Evolutionary conservation across 2,797 vertebrate species (phyloP).

Genomic region (Vireo griseus): DNA sequence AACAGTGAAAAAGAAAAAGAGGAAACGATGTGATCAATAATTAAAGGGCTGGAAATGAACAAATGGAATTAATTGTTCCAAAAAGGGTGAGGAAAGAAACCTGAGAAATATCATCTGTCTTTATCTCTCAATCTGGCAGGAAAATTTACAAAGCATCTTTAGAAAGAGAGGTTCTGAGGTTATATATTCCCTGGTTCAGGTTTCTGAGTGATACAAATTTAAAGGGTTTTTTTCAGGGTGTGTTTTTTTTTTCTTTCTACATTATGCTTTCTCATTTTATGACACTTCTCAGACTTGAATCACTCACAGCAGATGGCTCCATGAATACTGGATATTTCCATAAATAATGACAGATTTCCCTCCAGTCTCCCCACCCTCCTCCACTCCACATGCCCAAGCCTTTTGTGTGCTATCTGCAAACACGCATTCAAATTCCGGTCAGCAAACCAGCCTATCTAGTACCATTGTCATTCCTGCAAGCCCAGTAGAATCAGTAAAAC

Average conservation of each 20-base stretch:
- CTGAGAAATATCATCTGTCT: constrained; percentile 45
- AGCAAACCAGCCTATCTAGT: constrained; percentile 43
- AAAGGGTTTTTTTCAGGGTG: neutral
- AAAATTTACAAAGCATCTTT: constrained; percentile 20
- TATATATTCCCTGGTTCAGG: neutral
- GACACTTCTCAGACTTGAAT: constrained; percentile 50
- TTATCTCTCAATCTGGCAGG: constrained; percentile 36
- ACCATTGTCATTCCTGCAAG: constrained; percentile 49
- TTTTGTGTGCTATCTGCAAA: constrained; percentile 50
- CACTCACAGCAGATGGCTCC: constrained; percentile 49
- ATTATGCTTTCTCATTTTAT: constrained; percentile 54
- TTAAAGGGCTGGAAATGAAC: constrained; percentile 39
- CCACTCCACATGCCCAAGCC: constrained; percentile 41
- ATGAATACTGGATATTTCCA: constrained; percentile 62
- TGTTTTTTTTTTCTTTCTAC: neutral
- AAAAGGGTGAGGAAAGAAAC: constrained; percentile 16
- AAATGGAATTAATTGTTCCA: constrained; percentile 52
- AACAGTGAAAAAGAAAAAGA: constrained; percentile 16
- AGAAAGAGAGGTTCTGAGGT: neutral
- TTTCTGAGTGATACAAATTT: constrained; percentile 16
- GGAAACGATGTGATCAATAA: constrained; percentile 25
- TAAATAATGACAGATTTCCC: constrained; percentile 63
- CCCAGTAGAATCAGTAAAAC: constrained; percentile 50
- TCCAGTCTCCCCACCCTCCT: constrained; percentile 48
- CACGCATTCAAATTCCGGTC: constrained; percentile 50